Base-by-base conservation (phyloP, 2,797 vertebrate species). In the Telmatherina bonti region DNA sequence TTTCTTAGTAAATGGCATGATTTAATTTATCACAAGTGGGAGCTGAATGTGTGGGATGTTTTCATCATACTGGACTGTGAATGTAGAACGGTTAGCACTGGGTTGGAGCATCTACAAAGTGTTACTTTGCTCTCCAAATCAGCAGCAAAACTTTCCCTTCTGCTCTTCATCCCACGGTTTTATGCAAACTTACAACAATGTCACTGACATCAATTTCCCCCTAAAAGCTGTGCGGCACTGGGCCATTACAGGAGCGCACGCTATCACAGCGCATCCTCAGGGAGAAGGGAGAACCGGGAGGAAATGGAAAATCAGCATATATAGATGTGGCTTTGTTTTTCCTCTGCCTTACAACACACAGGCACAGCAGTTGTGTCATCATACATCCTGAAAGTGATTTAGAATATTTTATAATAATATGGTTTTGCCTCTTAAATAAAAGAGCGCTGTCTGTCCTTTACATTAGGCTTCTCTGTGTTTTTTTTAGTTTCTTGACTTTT, bases 181-280 rank as follows among this genome's bases (percentile, higher is more conserved):
- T 88, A 91, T 91, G 88, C 90, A 88, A 91, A 91, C 83, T 71
- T 87, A 79, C 78, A 81, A 74, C 68, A 62, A 74, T 89, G 86
- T 91, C 85, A 85, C 75, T 91, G 90, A 92, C 92, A 90, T 86
- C 92, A 92, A 88, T 93, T 93, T 91, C 86, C 73, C 79, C 82
- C 81, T 90, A 88, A 91, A 92, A 89, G 87, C 84, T 65, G 69
- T 15, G 38, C 58, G 26, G 84, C 74, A 60, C 63, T 4, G 63
- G 61, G 70, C 82, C 76, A 85, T 92, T 90, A 87, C 72, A 68
- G 75, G n/a, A 86, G 82, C 43, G 26, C 31, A 72, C 22, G 58
- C 83, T 71, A 67, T 84, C 88, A 76, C 70, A 81, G 71, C 68
- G 24, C 60, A 58, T 90, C 86, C 88, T 86, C 70, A 24, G 76